Base-by-base conservation (phyloP, 2,797 vertebrate genomes). In the Phalanger gymnotis region DNA sequence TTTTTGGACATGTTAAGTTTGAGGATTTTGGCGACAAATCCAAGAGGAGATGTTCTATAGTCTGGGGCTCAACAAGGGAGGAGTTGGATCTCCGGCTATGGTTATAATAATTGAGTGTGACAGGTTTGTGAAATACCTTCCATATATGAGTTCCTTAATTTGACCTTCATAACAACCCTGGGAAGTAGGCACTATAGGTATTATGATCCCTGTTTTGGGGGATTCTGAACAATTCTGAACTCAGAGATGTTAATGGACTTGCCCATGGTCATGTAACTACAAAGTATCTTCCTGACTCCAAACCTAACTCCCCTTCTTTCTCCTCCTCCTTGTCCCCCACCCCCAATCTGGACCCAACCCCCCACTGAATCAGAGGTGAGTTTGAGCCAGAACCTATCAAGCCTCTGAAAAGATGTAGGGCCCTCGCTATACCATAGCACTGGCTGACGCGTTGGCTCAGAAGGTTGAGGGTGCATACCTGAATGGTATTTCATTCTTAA, bases 401-500 rank as follows among this genome's bases (percentile, higher is more conserved):
- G 12, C 73, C 5, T 81, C 66, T 81, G 25, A 25, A 81, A 81
- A 47, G 73, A 22, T 81, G 40, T 10, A 81, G 19, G 22, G n/a
- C n/a, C 66, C n/a, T 73, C 16, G 7, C 61, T 73, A 14, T 31
- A 30, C 31, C 12, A 7, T 73, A 7, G n/a, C 34, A 73, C 25
- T 53, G 31, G 2, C 56, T 25, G 5, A 55, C 31, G 54, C 27
- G 25, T 25, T 47, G 51, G 54, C 57, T 92, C 34, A 0, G 4
- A 90, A 93, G 53, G 1, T 53, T 25, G 87, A 51, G 31, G 7
- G 61, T 93, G 25, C 90, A 61, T 81, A 81, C 47, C 94, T 12
- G 40, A 53, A 56, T 25, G 92, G 56, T 92, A 30, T 93, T 93
- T 96, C 73, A 90, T 95, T 66, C 89, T 90, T 93, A 81, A 93